Evolutionary conservation across 2,797 vertebrate genomes (phyloP).

Genomic region (Allobates femoralis): DNA sequence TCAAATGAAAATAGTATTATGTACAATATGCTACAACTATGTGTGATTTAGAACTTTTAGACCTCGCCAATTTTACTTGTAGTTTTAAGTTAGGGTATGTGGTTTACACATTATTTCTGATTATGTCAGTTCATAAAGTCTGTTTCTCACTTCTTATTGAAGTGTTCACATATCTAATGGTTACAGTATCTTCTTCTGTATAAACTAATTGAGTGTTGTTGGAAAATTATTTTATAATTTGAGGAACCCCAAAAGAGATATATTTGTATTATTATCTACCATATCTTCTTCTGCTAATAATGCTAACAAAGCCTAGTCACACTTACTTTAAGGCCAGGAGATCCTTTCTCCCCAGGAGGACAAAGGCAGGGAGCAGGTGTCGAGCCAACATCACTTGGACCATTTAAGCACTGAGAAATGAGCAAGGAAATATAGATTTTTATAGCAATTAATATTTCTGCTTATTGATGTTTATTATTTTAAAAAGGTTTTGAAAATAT

Average conservation of each 20-base stretch:
- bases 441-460: constrained; percentile 36
- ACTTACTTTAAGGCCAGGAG: constrained; percentile 87
- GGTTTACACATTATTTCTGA: not conserved
- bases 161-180: not conserved
- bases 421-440: constrained; percentile 51
- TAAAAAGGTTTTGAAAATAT: constrained; percentile 6
- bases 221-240: too few species aligned
- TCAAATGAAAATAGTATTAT: constrained; percentile 10
- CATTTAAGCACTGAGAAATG: constrained; percentile 85
- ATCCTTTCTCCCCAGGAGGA: constrained; percentile 87
- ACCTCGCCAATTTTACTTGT: not conserved
- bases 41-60: not conserved
- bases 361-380: constrained; percentile 89
- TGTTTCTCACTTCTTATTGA: not conserved
- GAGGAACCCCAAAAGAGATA: too few species aligned
- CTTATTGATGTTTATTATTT: constrained; percentile 34
- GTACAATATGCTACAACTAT: not conserved
- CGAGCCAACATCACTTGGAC: constrained; percentile 84
- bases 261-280: too few species aligned
- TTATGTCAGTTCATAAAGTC: not conserved
- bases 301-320: not conserved
- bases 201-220: too few species aligned
- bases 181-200: too few species aligned
- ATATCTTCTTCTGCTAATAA: not conserved
- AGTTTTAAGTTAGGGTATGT: not conserved